Evolutionary conservation across 1,140 invertebrate genomes (phyloP).

Genomic region (Drosophila nebulosa): DNA sequence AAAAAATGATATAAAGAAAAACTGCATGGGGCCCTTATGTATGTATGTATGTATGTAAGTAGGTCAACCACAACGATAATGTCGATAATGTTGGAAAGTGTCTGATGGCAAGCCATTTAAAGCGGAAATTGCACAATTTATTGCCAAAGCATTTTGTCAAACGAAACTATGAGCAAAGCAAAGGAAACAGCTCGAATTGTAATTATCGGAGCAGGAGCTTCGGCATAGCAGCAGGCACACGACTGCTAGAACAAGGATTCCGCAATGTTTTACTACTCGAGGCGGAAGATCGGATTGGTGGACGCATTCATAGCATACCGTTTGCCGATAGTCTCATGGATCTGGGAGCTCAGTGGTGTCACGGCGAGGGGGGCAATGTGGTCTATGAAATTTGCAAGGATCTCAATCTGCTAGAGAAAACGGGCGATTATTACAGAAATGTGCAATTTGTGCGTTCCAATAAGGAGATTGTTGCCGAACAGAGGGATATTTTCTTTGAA

Average conservation of each 20-base stretch:
- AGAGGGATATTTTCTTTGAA: neutral
- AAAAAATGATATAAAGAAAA: too few species aligned
- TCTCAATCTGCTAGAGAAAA: conserved; percentile 82
- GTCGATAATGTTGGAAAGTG: too few species aligned
- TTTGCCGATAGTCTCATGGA: conserved; percentile 85
- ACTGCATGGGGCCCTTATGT: too few species aligned
- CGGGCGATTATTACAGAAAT: conserved; percentile 23
- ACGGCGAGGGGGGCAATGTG: conserved; percentile 88
- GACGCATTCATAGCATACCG: conserved; percentile 84
- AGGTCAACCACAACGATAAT: too few species aligned
- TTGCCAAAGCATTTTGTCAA: neutral
- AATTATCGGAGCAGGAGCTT: neutral
- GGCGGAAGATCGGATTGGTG: conserved; percentile 87
- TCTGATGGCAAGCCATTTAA: neutral
- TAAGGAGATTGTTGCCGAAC: neutral
- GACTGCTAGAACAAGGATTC: neutral
- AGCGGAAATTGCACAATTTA: neutral
- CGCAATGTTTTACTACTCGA: conserved; percentile 80
- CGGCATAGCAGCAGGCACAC: neutral
- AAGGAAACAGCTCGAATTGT: neutral
- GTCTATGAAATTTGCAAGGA: conserved; percentile 85
- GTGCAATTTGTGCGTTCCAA: neutral
- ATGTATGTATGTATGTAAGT: too few species aligned
- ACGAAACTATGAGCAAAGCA: neutral
- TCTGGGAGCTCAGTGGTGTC: conserved; percentile 81